phyloP scores from a whole-genome alignment of 2,797 vertebrate species.

The Lophotriccus pileatus region DNA sequence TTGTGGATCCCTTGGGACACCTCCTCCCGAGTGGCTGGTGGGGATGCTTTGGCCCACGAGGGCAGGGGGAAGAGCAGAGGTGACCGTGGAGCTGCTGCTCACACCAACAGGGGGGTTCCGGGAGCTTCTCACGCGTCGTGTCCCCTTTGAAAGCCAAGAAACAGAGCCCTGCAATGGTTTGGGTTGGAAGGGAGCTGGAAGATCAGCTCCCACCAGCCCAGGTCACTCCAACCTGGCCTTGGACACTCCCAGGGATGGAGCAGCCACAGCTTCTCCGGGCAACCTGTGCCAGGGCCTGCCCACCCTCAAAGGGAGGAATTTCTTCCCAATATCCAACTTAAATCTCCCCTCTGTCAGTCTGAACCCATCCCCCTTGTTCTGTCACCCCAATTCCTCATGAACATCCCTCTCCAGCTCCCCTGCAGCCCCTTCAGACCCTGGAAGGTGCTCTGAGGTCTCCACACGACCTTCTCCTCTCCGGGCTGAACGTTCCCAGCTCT shows the following conservation, averaged over 20 bases:
- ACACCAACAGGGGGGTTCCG: not conserved
- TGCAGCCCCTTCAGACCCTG: not conserved
- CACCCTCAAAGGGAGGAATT: not conserved
- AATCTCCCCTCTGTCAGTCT: not conserved
- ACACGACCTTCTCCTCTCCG: not conserved
- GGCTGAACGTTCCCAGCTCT: not conserved
- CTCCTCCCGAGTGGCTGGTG: not conserved
- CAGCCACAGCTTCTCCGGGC: not conserved
- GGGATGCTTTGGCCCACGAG: fast-evolving
- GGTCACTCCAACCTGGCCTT: not conserved
- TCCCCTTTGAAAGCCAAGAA: not conserved
- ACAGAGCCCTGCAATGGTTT: not conserved
- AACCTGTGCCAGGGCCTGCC: not conserved
- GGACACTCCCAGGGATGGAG: not conserved
- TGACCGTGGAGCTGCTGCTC: fast-evolving
- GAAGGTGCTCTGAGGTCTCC: not conserved
- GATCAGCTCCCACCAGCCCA: not conserved
- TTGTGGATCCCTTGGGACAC: fast-evolving
- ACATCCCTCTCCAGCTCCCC: not conserved
- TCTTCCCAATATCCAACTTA: not conserved
- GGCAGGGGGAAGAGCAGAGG: not conserved
- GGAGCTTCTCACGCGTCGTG: not conserved
- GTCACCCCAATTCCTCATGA: not conserved
- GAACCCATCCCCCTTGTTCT: not conserved
- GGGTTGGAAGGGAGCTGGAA: not conserved